Evolutionary conservation across 2,113 vertebrate species (phyloP), one percentile per base, ranked within the genome.

Genomic region (Urocolius indicus): DNA sequence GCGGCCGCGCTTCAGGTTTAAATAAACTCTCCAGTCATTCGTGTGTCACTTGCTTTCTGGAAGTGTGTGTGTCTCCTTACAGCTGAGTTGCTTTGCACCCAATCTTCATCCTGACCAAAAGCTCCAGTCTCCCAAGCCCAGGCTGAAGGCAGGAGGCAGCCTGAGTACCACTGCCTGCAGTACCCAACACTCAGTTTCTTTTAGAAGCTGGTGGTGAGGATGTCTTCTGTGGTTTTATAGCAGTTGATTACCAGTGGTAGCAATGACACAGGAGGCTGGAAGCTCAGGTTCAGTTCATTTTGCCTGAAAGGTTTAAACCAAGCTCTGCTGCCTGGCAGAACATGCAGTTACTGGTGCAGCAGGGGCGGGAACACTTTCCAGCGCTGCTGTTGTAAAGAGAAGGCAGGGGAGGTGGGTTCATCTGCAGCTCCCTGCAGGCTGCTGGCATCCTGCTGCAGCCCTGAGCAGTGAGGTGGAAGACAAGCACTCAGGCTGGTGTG

Each of bases 281-380:
- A 59, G 19, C 2, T 1, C 29, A 45, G 32, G 29, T 73, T 75
- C 17, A 22, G 54, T 19, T 89, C 45, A 12, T 23, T 76, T 55
- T 67, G 21, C 30, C 34, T 68, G 71, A 38, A 65, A 66, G 34
- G 17, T 51, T 86, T 54, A 41, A 75, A 27, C 9, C 32, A 13
- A 18, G 34, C 30, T 10, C 12, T 63, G 51, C 32, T 34, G 51
- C 16, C 19, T 36, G 38, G 20, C 58, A 67, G 48, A 30, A 38
- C 0, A 2, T 29, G 48, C 48, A 0, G 0, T 9, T 54, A 20
- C 58, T 22, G 73, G 23, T 2, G 29, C 17, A 1, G 24, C 3
- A 21, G 19, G 13, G 46, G 46, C 41, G 43, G 26, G 5, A 8
- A 29, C 6, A 2, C 15, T 16, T 34, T 20, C 20, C 24, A 48